Conservation (phyloP, 2,113 vertebrate genomes). For the Petromus typicus region DNA sequence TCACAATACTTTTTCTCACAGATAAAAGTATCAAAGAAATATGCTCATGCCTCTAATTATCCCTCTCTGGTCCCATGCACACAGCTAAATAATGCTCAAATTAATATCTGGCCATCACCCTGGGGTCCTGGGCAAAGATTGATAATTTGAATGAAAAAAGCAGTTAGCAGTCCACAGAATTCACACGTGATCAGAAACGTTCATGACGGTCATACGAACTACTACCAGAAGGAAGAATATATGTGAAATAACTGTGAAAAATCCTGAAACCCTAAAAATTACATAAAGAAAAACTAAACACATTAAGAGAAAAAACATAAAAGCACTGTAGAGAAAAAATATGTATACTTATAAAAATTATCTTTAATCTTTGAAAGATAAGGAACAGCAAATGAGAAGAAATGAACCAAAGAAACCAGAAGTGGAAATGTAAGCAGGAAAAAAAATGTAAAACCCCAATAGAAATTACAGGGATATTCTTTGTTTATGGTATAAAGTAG, state of each 20-base stretch:
- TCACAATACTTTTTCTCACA: constrained; percentile 27
- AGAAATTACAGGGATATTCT: background rate
- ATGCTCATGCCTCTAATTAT: background rate
- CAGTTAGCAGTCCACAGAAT: background rate
- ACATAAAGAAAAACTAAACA: constrained; percentile 24
- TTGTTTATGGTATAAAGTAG: background rate
- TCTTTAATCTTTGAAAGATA: constrained; percentile 29
- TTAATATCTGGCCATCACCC: background rate
- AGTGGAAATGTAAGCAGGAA: constrained; percentile 2
- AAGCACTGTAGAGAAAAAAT: background rate
- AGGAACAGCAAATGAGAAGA: constrained; percentile 9
- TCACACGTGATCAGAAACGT: background rate
- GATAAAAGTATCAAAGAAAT: background rate
- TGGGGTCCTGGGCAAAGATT: background rate
- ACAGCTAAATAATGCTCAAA: constrained; percentile 20
- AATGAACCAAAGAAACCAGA: constrained; percentile 19
- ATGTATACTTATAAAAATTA: background rate
- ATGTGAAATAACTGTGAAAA: background rate
- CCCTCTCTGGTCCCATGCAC: background rate
- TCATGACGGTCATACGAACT: constrained; percentile 26
- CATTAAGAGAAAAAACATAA: background rate
- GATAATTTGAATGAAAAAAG: background rate
- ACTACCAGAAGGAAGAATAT: background rate
- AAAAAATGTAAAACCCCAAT: background rate
- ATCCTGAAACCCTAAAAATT: background rate